phyloP scores from a whole-genome alignment of 2,797 vertebrate species.

The Scleropages formosus region DNA sequence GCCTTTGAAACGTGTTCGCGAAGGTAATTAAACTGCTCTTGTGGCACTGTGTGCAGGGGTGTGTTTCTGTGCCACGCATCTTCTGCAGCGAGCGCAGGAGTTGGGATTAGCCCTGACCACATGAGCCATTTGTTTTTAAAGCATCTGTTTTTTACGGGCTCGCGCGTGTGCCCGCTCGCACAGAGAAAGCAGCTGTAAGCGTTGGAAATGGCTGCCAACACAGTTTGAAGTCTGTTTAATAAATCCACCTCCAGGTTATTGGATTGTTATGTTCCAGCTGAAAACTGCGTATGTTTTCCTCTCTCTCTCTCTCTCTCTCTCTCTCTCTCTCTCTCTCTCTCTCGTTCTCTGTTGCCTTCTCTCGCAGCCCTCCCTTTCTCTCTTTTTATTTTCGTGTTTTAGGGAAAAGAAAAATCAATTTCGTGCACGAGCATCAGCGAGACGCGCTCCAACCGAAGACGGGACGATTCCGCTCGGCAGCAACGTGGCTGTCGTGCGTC shows the following conservation, averaged over 20 bases:
- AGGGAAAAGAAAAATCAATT: too few species aligned
- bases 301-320: background rate
- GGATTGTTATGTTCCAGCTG: slow-evolving; percentile 19
- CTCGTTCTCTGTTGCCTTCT: background rate
- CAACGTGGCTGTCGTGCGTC: slow-evolving; percentile 27
- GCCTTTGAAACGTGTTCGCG: too few species aligned
- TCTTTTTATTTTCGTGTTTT: background rate
- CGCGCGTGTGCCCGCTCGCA: slow-evolving; percentile 18
- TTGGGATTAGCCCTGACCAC: slow-evolving; percentile 38
- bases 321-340: background rate
- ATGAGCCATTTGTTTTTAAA: slow-evolving; percentile 47
- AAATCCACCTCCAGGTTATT: slow-evolving; percentile 28
- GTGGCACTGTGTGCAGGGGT: background rate
- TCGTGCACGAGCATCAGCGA: background rate
- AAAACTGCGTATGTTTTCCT: background rate
- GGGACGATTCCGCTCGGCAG: background rate
- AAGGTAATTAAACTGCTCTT: background rate
- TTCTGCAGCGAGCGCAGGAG: slow-evolving; percentile 36
- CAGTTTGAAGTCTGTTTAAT: slow-evolving; percentile 23
- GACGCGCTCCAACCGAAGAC: background rate
- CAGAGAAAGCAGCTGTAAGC: slow-evolving; percentile 13
- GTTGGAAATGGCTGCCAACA: slow-evolving; percentile 5
- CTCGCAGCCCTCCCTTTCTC: background rate
- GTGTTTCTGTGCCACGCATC: background rate
- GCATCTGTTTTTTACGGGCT: slow-evolving; percentile 31